phyloP scores from a whole-genome alignment of 2,113 vertebrate species.

The Daboia siamensis region DNA sequence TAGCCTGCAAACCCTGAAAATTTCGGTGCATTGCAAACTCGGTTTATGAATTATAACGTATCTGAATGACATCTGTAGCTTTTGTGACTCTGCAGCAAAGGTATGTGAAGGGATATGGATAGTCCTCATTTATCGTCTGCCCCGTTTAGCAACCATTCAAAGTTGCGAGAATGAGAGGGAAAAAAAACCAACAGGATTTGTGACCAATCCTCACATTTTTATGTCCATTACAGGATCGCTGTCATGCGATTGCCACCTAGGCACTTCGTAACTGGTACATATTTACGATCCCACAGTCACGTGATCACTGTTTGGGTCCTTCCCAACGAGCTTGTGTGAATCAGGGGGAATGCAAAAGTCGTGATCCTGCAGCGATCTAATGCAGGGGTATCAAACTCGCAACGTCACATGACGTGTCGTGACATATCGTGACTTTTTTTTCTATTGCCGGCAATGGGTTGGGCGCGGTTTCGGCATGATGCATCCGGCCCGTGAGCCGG shows the following conservation, averaged over 20 bases:
- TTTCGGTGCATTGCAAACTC: neutral
- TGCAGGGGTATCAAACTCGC: too few relatives aligned
- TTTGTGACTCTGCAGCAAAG: neutral
- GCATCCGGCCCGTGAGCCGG: too few relatives aligned
- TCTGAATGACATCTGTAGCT: neutral
- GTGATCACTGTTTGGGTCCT: neutral
- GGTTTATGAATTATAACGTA: neutral
- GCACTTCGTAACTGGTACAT: neutral
- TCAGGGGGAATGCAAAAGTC: neutral
- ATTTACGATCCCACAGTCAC: neutral
- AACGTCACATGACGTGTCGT: too few relatives aligned
- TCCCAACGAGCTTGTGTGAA: neutral
- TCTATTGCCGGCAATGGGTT: too few relatives aligned
- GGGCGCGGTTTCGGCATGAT: too few relatives aligned
- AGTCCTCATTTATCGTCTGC: neutral
- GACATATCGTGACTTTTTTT: too few relatives aligned
- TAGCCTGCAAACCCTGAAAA: neutral
- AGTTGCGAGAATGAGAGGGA: neutral
- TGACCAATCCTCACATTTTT: neutral
- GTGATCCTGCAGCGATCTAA: neutral
- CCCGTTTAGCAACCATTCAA: neutral
- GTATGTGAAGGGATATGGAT: neutral
- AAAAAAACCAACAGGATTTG: neutral
- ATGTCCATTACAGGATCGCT: neutral
- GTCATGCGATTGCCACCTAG: neutral